These are phyloP conservation scores for Petaurus breviceps DNA, from an alignment of 2,113 vertebrate species.

Conservation along the genomic window DNA sequence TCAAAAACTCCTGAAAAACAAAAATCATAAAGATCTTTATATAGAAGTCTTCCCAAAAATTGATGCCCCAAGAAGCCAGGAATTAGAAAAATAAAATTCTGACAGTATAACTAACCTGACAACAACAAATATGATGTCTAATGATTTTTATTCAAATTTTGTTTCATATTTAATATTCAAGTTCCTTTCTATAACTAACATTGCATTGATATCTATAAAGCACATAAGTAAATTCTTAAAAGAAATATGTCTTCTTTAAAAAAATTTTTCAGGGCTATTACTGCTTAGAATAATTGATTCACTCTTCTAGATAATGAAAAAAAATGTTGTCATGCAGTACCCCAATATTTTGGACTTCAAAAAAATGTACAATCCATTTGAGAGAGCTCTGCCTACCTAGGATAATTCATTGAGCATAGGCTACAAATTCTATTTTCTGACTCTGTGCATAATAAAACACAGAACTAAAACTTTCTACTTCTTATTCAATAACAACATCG, in stretches of 20 bases:
- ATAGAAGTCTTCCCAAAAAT: slow-evolving; percentile 77
- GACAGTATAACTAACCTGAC: background rate
- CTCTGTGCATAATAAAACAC: slow-evolving; percentile 24
- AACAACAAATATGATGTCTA: background rate
- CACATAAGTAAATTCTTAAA: slow-evolving; percentile 42
- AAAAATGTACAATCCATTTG: slow-evolving; percentile 28
- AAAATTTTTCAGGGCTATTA: slow-evolving; percentile 33
- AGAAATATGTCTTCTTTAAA: background rate
- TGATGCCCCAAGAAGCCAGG: slow-evolving; percentile 58
- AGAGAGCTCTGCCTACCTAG: slow-evolving; percentile 39
- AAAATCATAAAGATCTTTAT: slow-evolving; percentile 85
- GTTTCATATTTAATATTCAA: slow-evolving; percentile 7
- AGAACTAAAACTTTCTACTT: slow-evolving; percentile 21
- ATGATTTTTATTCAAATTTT: slow-evolving; percentile 11
- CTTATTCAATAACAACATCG: slow-evolving; percentile 19
- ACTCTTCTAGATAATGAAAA: slow-evolving; percentile 36
- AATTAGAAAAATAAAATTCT: slow-evolving; percentile 21
- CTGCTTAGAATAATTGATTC: slow-evolving; percentile 10
- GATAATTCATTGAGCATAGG: slow-evolving; percentile 50
- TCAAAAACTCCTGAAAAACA: slow-evolving; percentile 93
- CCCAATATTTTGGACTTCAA: slow-evolving; percentile 43
- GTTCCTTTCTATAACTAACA: background rate
- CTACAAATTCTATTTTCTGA: slow-evolving; percentile 11
- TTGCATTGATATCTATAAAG: slow-evolving; percentile 61
- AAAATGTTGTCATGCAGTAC: slow-evolving; percentile 20